Evolutionary conservation across 2,797 vertebrate species (phyloP).

Genomic region (Okamejei kenojei): DNA sequence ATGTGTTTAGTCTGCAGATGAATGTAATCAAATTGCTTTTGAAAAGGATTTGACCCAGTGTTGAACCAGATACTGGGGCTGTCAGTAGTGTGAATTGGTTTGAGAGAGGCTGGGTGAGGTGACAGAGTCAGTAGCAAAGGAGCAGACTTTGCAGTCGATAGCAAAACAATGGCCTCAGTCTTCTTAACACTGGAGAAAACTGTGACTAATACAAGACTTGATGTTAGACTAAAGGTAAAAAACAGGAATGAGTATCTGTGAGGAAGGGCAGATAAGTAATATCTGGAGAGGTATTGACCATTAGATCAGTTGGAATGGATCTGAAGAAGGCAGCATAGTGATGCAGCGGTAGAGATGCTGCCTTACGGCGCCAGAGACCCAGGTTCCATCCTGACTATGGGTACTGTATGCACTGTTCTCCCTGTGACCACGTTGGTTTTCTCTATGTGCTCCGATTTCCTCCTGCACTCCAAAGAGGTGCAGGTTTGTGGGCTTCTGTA

Average conservation of each 20-base stretch:
- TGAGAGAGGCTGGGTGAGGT: background rate
- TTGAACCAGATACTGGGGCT: background rate
- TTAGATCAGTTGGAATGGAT: background rate
- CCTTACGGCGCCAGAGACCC: no score
- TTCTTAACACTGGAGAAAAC: background rate
- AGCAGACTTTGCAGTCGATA: background rate
- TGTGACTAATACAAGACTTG: background rate
- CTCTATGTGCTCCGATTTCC: no score
- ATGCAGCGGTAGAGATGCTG: no score
- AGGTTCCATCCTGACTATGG: no score
- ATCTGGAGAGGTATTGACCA: background rate
- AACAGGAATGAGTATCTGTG: no score
- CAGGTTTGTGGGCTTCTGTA: no score
- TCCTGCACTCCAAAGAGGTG: no score
- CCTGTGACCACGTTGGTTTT: no score
- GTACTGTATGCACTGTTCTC: no score
- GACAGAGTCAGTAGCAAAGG: background rate
- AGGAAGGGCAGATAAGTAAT: background rate
- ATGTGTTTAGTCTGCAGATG: background rate
- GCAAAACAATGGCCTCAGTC: background rate
- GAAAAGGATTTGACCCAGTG: background rate
- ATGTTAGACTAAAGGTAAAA: background rate
- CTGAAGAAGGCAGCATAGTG: background rate
- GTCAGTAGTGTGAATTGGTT: background rate
- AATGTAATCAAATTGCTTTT: background rate